Percentiles rank a stretch among this genome's conserved stretches.
Conservation (phyloP, 2,113 vertebrate species). For the Mohoua ochrocephala region DNA sequence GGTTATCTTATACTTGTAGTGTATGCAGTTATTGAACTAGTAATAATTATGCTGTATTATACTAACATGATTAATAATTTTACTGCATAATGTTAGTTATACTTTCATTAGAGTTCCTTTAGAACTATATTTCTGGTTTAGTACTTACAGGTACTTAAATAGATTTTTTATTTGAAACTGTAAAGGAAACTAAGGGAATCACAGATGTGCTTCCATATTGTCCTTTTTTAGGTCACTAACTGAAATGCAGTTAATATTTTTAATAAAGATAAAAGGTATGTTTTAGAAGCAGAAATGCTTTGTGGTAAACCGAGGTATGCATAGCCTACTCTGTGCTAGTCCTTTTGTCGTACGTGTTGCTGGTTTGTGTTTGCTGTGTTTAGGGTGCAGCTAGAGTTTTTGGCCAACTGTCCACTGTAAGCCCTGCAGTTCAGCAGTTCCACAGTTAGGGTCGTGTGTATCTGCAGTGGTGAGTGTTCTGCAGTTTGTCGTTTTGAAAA, state of each 20-base stretch:
- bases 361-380: not conserved
- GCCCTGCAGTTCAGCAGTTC: not conserved
- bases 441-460: not conserved
- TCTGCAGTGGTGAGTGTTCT: not conserved
- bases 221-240: not conserved
- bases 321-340: not conserved
- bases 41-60: not conserved
- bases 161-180: not conserved
- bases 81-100: not conserved
- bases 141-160: not conserved
- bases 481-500: not conserved
- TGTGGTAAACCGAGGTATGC: not conserved
- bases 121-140: not conserved
- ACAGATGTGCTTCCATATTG: not conserved
- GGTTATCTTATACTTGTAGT: not conserved
- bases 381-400: not conserved
- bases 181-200: not conserved
- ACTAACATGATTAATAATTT: not conserved
- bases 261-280: not conserved
- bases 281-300: not conserved
- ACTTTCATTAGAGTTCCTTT: not conserved
- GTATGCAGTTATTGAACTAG: not conserved
- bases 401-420: not conserved
- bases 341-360: accelerated
- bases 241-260: not conserved